Evolutionary conservation across 2,797 vertebrate species (phyloP).

Genomic region (Miichthys miiuy): DNA sequence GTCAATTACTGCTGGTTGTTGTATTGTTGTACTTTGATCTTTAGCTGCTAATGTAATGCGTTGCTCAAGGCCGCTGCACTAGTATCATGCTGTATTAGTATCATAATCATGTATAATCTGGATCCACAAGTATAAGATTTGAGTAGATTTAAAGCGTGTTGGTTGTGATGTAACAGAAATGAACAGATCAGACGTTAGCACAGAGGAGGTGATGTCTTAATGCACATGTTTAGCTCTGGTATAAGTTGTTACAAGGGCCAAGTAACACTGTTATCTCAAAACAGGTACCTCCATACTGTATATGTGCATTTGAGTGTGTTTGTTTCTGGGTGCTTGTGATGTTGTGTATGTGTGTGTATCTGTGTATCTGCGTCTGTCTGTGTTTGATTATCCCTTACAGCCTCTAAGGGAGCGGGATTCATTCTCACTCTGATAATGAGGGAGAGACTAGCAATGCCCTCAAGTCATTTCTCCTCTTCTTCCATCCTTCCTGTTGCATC

Average conservation of each 20-base stretch:
- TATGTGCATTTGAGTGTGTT: constrained; percentile 40
- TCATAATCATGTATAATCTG: constrained; percentile 72
- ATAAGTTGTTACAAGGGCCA: constrained; percentile 43
- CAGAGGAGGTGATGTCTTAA: constrained; percentile 21
- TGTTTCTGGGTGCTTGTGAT: constrained; percentile 50
- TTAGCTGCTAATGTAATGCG: constrained; percentile 66
- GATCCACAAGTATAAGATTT: constrained; percentile 59
- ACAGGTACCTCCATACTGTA: constrained; percentile 38
- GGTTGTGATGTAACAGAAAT: constrained; percentile 30
- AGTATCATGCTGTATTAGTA: constrained; percentile 70
- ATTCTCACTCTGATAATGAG: constrained; percentile 89
- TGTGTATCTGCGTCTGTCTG: constrained; percentile 64
- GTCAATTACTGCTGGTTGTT: constrained; percentile 77
- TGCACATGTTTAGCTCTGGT: constrained; percentile 23
- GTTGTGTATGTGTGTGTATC: constrained; percentile 35
- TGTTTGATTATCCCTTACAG: constrained; percentile 87
- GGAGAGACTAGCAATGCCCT: constrained; percentile 86
- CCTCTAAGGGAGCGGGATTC: constrained; percentile 84
- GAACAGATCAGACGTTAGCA: constrained; percentile 7
- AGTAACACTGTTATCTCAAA: constrained; percentile 25
- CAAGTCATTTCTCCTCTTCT: constrained; percentile 85
- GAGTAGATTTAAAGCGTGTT: constrained; percentile 55
- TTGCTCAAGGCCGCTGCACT: constrained; percentile 67
- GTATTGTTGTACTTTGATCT: constrained; percentile 79
- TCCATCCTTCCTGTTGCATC: constrained; percentile 79